Base-by-base conservation (phyloP, 2,888 invertebrate species). In the Xylota sylvarum region DNA sequence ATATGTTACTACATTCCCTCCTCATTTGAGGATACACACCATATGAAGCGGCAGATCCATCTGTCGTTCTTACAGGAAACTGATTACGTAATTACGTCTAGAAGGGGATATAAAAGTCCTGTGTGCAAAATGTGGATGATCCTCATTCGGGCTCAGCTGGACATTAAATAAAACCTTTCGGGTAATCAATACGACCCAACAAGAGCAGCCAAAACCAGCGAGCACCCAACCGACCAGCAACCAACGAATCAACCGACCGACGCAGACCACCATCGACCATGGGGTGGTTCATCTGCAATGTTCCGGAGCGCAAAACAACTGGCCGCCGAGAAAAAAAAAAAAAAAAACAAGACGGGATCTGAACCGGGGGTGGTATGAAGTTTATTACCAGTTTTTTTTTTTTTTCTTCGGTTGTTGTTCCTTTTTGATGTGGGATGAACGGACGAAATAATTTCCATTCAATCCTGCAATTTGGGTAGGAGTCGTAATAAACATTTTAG, bases 131-230 rank as follows among this genome's bases (percentile, higher is more conserved):
- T 69, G 76, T 65, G 69, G 74, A 76, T 69, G 69, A 81, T 76
- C 80, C 69, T 50, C 40, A 52, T 70, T 37, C 65, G 74, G 58
- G 65, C 80, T 72, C 81, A 85, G 58, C 74, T 76, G 85, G 76
- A 76, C 81, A 85, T 81, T 76, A 85, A 85, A 85, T 81, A 85
- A 76, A 85, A 85, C 81, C 85, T 72, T 85, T 70, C 40, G 81
- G 81, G 74, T 85, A 85, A 80, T 76, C 85, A 85, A 81, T 81
- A 81, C 80, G 80, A 85, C 80, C 74, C 79, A 67, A 73, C 69
- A 40, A 55, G 73, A 58, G 67, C 23, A 56, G 65, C 50, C 43
- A 64, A 55, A 40, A 32, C 19, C 12, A 19, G 52, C 17, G 64
- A 65, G 58, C 64, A 60, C 50, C 65, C 67, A 84, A 79, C 79